Percentiles rank a stretch among this genome's conserved stretches.
These are phyloP conservation scores for Caenorhabditis sinica DNA, from an alignment of 2,888 invertebrate genomes.

Conservation along the genomic window DNA sequence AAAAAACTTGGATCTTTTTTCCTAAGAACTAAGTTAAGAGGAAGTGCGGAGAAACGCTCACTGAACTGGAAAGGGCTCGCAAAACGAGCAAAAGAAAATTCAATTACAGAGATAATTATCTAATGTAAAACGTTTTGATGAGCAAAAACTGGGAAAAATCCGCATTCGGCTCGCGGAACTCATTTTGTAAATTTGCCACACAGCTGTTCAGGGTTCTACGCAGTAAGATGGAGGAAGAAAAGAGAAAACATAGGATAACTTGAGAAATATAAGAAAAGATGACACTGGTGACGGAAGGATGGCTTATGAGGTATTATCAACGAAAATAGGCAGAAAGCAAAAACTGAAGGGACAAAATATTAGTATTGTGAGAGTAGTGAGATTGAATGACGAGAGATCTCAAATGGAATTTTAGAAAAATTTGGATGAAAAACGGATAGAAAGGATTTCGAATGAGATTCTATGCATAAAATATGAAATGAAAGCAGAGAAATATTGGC, in stretches of 20 bases:
- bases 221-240: conserved; percentile 11
- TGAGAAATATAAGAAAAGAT: conserved; percentile 13
- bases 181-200: conserved; percentile 27
- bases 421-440: neutral
- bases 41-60: neutral
- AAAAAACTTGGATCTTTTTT: neutral
- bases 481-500: no score
- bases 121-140: neutral
- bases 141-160: conserved; percentile 18
- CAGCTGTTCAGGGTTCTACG: conserved; percentile 17
- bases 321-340: neutral
- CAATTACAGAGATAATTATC: neutral
- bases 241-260: conserved; percentile 21
- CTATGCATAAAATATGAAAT: neutral
- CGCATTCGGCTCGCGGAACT: conserved; percentile 4
- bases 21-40: neutral
- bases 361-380: neutral
- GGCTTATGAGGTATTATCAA: conserved; percentile 11
- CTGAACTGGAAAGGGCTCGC: neutral
- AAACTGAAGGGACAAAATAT: neutral
- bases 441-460: neutral
- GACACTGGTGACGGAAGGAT: neutral
- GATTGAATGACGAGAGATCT: neutral
- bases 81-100: conserved; percentile 2
- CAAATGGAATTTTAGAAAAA: neutral